Percentiles rank a stretch among this genome's conserved stretches.
Evolutionary conservation across 2,113 vertebrate species (phyloP).

Genomic region (Passer montanus): DNA sequence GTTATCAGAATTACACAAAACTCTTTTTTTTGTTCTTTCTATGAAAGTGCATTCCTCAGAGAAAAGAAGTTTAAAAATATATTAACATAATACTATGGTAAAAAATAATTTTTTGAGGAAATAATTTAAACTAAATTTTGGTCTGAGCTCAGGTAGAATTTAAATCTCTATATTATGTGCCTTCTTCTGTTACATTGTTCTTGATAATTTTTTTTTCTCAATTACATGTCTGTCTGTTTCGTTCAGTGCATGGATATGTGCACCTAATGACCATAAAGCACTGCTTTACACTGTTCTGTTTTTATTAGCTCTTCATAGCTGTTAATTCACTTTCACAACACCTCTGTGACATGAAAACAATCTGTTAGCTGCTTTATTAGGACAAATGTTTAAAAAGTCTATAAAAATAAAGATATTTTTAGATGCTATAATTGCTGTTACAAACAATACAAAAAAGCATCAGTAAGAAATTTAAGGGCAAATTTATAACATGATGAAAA

Average conservation of each 20-base stretch:
- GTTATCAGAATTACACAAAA: neutral
- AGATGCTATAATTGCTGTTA: neutral
- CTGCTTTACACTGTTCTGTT: neutral
- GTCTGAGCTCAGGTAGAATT: neutral
- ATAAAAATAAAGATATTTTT: neutral
- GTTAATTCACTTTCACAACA: neutral
- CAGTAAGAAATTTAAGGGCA: neutral
- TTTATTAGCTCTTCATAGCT: neutral
- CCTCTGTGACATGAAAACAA: neutral
- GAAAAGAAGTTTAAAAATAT: neutral
- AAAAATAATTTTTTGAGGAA: neutral
- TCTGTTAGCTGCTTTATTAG: neutral
- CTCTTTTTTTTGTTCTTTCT: neutral
- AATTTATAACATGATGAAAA: neutral
- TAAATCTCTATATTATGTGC: fast-evolving
- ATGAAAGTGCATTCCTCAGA: neutral
- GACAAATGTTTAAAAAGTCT: neutral
- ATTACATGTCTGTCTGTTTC: neutral
- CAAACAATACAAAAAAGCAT: neutral
- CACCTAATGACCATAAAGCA: neutral
- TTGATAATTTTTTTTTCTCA: neutral
- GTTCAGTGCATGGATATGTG: neutral
- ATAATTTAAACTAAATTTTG: neutral
- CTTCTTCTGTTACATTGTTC: neutral
- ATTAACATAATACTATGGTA: neutral